phyloP scores from a whole-genome alignment of 1,140 invertebrate species.

The Saccostrea echinata region DNA sequence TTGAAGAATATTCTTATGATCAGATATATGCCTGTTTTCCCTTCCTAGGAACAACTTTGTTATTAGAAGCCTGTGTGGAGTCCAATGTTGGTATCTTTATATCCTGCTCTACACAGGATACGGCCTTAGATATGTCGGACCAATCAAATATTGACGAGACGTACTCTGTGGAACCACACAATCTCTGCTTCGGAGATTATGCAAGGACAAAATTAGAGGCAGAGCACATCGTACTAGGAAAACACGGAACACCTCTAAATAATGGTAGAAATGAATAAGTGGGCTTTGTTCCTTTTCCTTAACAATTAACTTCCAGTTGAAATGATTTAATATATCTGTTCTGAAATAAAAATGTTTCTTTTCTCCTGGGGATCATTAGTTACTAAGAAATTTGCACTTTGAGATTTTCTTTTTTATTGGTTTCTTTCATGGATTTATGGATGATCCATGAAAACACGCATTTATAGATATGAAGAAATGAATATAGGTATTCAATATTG shows the following conservation, averaged over 20 bases:
- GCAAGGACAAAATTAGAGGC: slow-evolving; percentile 40
- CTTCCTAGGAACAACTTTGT: slow-evolving; percentile 26
- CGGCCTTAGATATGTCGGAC: slow-evolving; percentile 52
- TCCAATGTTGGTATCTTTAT: slow-evolving; percentile 49
- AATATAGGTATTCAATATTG: background rate
- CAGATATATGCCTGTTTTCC: background rate
- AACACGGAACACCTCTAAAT: background rate
- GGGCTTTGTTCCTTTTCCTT: too few relatives aligned
- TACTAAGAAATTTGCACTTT: too few relatives aligned
- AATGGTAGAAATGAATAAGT: background rate
- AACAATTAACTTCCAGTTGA: too few relatives aligned
- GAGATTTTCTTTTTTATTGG: too few relatives aligned
- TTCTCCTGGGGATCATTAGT: too few relatives aligned
- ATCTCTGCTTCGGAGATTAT: slow-evolving; percentile 40
- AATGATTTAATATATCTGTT: too few relatives aligned
- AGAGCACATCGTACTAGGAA: slow-evolving; percentile 12
- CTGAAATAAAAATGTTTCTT: too few relatives aligned
- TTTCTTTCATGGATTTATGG: too few relatives aligned
- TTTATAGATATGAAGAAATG: background rate
- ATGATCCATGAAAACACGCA: too few relatives aligned
- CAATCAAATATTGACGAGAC: slow-evolving; percentile 23
- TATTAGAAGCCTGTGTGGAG: slow-evolving; percentile 40
- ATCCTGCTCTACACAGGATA: slow-evolving; percentile 54
- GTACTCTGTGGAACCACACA: background rate
- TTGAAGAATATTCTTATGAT: background rate